Evolutionary conservation across 2,797 vertebrate genomes (phyloP).

Genomic region (Chromobotia macracanthus): DNA sequence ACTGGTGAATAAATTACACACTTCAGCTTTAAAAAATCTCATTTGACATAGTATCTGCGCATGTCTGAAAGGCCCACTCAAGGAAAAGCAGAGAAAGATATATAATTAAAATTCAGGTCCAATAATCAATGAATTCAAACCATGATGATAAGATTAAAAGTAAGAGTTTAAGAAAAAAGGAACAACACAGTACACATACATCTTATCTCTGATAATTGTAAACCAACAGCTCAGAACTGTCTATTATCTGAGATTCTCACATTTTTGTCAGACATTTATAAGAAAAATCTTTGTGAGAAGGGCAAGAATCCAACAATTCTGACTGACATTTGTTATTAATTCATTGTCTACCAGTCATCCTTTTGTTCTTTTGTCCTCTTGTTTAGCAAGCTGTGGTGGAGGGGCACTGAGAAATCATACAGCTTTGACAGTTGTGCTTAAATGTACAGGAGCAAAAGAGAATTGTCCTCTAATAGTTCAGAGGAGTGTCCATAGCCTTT

Average conservation of each 20-base stretch:
- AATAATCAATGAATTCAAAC: constrained; percentile 63
- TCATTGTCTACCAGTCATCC: constrained; percentile 64
- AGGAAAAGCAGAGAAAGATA: constrained; percentile 66
- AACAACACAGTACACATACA: constrained; percentile 69
- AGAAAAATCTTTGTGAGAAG: constrained; percentile 66
- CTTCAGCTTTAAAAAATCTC: too few relatives aligned
- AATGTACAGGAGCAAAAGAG: constrained; percentile 52
- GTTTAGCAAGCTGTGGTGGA: constrained; percentile 54
- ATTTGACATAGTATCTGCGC: constrained; percentile 18
- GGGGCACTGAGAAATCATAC: constrained; percentile 63
- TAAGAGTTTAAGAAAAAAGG: constrained; percentile 65
- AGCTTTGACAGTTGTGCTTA: constrained; percentile 75
- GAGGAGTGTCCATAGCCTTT: constrained; percentile 35
- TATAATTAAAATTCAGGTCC: constrained; percentile 64
- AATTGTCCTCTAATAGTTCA: constrained; percentile 31
- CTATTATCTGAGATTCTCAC: constrained; percentile 66
- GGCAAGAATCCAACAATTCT: constrained; percentile 62
- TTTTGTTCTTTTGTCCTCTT: neutral
- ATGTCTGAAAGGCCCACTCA: constrained; percentile 64
- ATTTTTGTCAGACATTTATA: neutral
- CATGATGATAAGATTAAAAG: constrained; percentile 53
- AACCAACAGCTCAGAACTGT: constrained; percentile 64
- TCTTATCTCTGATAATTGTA: constrained; percentile 70
- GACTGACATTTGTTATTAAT: constrained; percentile 58
- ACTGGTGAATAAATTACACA: neutral